phyloP scores from a whole-genome alignment of 30 jellyfish, hydroid and myxozoan genomes.

The Aurelia sp. region DNA sequence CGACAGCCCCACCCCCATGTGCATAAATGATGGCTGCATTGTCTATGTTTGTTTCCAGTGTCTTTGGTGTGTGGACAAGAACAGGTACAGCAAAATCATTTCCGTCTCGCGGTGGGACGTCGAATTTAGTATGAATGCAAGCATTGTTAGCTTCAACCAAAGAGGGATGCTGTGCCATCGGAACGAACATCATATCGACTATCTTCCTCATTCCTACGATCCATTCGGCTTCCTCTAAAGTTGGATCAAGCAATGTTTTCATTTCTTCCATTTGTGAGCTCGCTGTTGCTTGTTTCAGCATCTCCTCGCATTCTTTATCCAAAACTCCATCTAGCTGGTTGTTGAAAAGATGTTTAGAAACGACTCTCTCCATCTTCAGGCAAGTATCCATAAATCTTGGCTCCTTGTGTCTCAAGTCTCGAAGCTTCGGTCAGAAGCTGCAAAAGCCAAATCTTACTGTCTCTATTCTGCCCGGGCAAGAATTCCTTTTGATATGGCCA shows the following conservation, averaged over 20 bases:
- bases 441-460: too few species aligned
- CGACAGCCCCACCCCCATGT: slow-evolving; percentile 33
- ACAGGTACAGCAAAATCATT: neutral
- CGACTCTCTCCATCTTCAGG: slow-evolving; percentile 12
- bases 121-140: slow-evolving; percentile 23
- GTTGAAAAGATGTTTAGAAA: slow-evolving; percentile 32
- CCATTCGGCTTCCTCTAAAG: too few species aligned
- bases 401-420: too few species aligned
- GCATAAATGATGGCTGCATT: slow-evolving; percentile 19
- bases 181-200: too few species aligned
- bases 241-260: neutral
- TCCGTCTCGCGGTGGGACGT: slow-evolving; percentile 22
- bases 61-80: slow-evolving; percentile 33
- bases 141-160: slow-evolving; percentile 7
- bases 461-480: too few species aligned
- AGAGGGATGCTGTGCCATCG: neutral
- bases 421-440: too few species aligned
- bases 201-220: too few species aligned
- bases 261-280: too few species aligned
- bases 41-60: neutral
- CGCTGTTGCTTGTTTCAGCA: too few species aligned
- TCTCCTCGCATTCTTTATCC: neutral
- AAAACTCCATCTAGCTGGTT: slow-evolving; percentile 6
- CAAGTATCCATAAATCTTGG: too few species aligned
- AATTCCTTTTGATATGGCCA: too few species aligned